Conservation (phyloP, 2,888 invertebrate species). For the Leucoma salicis region DNA sequence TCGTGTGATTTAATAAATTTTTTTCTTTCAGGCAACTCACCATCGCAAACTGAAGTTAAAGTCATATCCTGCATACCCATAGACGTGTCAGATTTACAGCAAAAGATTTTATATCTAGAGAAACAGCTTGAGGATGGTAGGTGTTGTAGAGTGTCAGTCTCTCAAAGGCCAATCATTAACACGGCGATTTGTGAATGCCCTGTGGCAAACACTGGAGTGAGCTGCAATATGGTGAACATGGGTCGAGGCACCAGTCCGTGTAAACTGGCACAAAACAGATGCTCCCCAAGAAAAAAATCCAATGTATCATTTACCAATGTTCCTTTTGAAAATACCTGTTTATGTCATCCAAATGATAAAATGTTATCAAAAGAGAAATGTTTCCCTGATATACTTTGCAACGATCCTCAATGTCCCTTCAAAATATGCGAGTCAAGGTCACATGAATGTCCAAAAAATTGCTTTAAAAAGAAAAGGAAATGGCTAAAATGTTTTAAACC, state of each 20-base stretch:
- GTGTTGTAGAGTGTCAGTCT: not conserved
- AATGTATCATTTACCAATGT: conserved; percentile 15
- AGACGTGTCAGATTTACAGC: conserved; percentile 71
- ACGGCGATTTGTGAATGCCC: not conserved
- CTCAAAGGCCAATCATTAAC: conserved; percentile 2
- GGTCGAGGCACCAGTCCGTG: conserved; percentile 4
- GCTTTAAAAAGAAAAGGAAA: conserved; percentile 38
- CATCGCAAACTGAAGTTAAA: conserved; percentile 73
- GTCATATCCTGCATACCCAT: conserved; percentile 76
- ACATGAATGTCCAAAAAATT: not conserved
- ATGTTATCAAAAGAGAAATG: not conserved
- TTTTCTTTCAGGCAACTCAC: conserved; percentile 58
- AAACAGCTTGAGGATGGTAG: conserved; percentile 43
- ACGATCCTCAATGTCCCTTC: conserved; percentile 1
- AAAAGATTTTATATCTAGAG: conserved; percentile 59
- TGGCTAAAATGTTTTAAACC: conserved; percentile 27
- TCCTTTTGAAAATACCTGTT: not conserved
- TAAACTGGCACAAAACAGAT: not conserved
- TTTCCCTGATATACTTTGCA: not conserved
- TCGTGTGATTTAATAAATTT: not conserved
- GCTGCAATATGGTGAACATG: conserved; percentile 14
- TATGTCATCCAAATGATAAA: not conserved
- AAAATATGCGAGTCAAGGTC: not conserved
- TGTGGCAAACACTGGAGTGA: conserved; percentile 5
- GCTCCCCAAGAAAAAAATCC: conserved; percentile 15